Conservation (phyloP, 2,888 invertebrate species). For the Tetragnatha montana region DNA sequence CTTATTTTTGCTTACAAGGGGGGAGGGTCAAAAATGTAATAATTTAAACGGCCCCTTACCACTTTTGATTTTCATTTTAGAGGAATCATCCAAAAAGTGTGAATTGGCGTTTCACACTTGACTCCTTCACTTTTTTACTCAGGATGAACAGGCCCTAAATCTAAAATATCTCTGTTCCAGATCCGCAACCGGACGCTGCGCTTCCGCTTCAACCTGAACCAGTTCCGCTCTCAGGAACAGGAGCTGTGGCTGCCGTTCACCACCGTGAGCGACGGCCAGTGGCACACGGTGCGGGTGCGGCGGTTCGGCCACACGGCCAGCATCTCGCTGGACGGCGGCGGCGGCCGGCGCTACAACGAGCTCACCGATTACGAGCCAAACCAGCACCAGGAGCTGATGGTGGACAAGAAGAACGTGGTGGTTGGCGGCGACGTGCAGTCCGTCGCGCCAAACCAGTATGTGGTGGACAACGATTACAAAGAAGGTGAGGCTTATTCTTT, state of each 20-base stretch:
- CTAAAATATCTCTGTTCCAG: constrained; percentile 71
- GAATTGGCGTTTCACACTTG: no score
- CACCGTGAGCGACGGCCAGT: constrained; percentile 76
- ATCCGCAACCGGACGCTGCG: constrained; percentile 74
- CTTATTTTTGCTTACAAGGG: no score
- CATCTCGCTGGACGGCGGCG: constrained; percentile 77
- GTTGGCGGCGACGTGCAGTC: constrained; percentile 72
- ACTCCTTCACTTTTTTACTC: no score
- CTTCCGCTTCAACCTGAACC: constrained; percentile 76
- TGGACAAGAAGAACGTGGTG: constrained; percentile 72
- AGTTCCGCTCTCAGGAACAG: constrained; percentile 67
- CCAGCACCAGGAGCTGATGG: constrained; percentile 70
- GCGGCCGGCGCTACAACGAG: constrained; percentile 74
- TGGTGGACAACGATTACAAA: constrained; percentile 71
- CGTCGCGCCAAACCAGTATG: constrained; percentile 64
- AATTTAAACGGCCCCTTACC: no score
- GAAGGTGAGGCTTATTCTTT: constrained; percentile 65
- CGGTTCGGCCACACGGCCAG: constrained; percentile 75
- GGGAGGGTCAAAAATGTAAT: no score
- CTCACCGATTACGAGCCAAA: constrained; percentile 63
- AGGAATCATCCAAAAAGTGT: no score
- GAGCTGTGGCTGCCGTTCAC: constrained; percentile 70
- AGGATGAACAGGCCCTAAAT: no score
- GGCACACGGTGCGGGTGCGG: constrained; percentile 75
- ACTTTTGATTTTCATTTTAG: no score